These are phyloP conservation scores for Chromobotia macracanthus DNA, from an alignment of 2,797 vertebrate species.

Conservation along the genomic window DNA sequence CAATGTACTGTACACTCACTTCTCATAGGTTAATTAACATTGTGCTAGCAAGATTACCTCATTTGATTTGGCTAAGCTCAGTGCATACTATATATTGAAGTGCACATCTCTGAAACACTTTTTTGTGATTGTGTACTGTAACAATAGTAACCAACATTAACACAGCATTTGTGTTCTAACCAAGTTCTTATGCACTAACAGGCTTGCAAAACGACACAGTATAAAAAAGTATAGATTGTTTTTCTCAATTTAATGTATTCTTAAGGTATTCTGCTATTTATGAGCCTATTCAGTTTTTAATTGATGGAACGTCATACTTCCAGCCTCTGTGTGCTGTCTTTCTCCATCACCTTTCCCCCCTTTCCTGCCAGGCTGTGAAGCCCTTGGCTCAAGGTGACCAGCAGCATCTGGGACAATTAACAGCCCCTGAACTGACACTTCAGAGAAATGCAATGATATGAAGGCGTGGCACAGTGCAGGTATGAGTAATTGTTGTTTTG, in stretches of 20 bases:
- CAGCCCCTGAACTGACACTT: conserved; percentile 70
- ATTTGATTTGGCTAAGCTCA: conserved; percentile 36
- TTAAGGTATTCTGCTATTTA: conserved; percentile 9
- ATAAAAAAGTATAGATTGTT: conserved; percentile 25
- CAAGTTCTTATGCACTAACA: not conserved
- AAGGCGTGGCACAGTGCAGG: conserved; percentile 33
- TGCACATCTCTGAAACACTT: not conserved
- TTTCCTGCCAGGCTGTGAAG: conserved; percentile 55
- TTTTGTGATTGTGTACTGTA: conserved; percentile 19
- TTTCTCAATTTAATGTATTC: not conserved
- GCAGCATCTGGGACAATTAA: conserved; percentile 73
- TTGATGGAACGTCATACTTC: conserved; percentile 25
- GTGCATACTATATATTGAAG: conserved; percentile 17
- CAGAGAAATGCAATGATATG: conserved; percentile 66
- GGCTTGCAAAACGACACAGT: not conserved
- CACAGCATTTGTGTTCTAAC: conserved; percentile 21
- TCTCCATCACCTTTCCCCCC: conserved; percentile 41
- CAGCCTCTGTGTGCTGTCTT: conserved; percentile 23
- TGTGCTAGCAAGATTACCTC: conserved; percentile 27
- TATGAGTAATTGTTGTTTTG: conserved; percentile 32
- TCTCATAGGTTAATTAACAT: conserved; percentile 32
- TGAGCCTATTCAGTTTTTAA: conserved; percentile 16
- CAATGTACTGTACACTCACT: conserved; percentile 8
- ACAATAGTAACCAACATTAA: conserved; percentile 8
- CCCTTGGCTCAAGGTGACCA: conserved; percentile 77